Conservation (phyloP, 1,140 invertebrate genomes). For the Cephus cinctus region DNA sequence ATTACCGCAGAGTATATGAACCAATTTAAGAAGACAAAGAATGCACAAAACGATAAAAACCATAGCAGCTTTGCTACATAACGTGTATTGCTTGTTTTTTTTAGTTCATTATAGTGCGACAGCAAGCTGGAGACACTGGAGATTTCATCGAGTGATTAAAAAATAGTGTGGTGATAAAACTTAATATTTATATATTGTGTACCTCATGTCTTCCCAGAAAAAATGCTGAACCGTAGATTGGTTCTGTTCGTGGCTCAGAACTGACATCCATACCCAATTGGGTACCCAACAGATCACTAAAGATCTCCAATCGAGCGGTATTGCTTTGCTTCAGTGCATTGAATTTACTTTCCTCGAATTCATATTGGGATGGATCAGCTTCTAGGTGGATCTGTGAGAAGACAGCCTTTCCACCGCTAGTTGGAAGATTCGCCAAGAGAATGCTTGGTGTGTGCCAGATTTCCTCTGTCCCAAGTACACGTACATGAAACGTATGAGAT, state of each 20-base stretch:
- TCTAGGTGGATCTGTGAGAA: slow-evolving; percentile 74
- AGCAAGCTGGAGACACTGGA: no score
- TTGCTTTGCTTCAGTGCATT: slow-evolving; percentile 64
- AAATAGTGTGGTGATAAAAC: not conserved
- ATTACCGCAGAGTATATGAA: no score
- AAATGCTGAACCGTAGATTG: slow-evolving; percentile 66
- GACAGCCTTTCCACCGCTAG: slow-evolving; percentile 68
- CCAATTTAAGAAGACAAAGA: no score
- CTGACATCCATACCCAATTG: slow-evolving; percentile 70
- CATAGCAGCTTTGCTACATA: no score
- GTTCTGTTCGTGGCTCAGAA: slow-evolving; percentile 21
- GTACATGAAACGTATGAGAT: slow-evolving; percentile 68
- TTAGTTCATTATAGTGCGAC: no score
- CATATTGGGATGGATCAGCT: slow-evolving; percentile 58
- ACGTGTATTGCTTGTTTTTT: no score
- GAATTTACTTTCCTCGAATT: slow-evolving; percentile 64
- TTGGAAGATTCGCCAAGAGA: slow-evolving; percentile 66
- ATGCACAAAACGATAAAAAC: no score
- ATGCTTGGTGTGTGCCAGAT: slow-evolving; percentile 83
- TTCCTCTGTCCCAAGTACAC: slow-evolving; percentile 77
- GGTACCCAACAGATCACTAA: slow-evolving; percentile 70
- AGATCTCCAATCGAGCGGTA: slow-evolving; percentile 71
- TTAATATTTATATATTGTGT: slow-evolving; percentile 21
- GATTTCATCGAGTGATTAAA: no score
- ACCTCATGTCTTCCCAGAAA: slow-evolving; percentile 80